phyloP scores from a whole-genome alignment of 1,140 invertebrate genomes.

The Drosophila busckii region DNA sequence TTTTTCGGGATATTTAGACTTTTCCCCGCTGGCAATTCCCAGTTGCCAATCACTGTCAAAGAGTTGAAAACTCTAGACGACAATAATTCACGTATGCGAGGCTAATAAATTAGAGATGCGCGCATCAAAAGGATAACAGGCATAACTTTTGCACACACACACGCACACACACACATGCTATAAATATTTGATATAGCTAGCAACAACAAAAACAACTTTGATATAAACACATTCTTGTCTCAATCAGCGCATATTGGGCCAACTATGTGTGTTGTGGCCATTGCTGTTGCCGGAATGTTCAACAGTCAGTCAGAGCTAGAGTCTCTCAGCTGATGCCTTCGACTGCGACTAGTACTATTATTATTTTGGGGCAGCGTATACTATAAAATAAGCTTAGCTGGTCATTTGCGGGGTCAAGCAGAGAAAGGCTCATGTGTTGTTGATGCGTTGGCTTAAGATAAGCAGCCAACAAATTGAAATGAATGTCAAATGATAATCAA shows the following conservation, averaged over 20 bases:
- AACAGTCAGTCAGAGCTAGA: no score
- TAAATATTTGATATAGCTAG: no score
- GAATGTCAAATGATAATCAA: conserved; percentile 76
- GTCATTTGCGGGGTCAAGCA: conserved; percentile 32
- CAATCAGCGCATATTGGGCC: no score
- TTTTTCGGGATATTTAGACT: no score
- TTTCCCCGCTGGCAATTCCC: conserved; percentile 31
- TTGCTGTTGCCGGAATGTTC: no score
- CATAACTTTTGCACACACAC: conserved; percentile 44
- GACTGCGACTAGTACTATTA: no score
- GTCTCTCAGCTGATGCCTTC: no score
- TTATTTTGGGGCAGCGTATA: no score
- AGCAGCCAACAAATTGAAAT: conserved; percentile 72
- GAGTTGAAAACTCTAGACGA: conserved; percentile 46
- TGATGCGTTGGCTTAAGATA: conserved; percentile 58
- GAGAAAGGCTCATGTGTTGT: no score
- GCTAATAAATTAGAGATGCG: conserved; percentile 62
- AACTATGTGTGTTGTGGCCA: no score
- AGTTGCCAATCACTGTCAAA: conserved; percentile 44
- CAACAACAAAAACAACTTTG: no score
- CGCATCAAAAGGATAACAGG: conserved; percentile 66
- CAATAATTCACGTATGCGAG: conserved; percentile 49
- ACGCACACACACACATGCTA: background rate
- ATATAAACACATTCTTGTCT: no score
- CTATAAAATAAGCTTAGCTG: conserved; percentile 31